Evolutionary conservation across 2,888 invertebrate genomes (phyloP).

Genomic region (Stratiomys singularior): DNA sequence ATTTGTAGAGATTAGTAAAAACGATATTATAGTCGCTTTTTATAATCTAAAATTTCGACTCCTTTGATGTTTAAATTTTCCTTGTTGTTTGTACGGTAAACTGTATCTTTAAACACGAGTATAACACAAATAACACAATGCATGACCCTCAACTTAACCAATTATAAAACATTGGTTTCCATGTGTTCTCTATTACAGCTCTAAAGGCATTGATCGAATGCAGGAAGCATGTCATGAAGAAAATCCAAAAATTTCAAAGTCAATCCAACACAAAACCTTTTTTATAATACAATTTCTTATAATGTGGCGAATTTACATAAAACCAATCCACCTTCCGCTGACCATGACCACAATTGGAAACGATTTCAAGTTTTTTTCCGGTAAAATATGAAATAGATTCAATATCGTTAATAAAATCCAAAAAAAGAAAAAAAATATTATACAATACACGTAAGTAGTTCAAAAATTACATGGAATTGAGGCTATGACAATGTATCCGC

Average conservation of each 20-base stretch:
- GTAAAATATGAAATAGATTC: background rate
- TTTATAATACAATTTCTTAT: conserved; percentile 8
- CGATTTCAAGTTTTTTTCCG: background rate
- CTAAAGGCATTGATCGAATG: too few species aligned
- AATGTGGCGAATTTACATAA: background rate
- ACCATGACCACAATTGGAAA: conserved; percentile 12
- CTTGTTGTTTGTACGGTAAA: too few species aligned
- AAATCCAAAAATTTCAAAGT: conserved; percentile 13
- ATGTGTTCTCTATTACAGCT: too few species aligned
- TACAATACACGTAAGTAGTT: too few species aligned
- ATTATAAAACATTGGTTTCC: too few species aligned
- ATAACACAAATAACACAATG: too few species aligned
- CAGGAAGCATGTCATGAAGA: background rate
- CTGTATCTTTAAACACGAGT: too few species aligned
- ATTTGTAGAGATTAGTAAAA: too few species aligned
- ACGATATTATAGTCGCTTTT: too few species aligned
- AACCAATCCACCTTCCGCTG: conserved; percentile 9
- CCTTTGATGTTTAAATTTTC: too few species aligned
- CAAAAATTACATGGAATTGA: background rate
- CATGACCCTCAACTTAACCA: too few species aligned
- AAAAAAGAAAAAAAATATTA: background rate
- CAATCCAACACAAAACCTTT: background rate
- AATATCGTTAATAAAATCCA: background rate
- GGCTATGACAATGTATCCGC: background rate
- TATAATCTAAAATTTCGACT: too few species aligned